Base-by-base conservation (phyloP, 2,888 invertebrate species). In the Aphrophora alni region DNA sequence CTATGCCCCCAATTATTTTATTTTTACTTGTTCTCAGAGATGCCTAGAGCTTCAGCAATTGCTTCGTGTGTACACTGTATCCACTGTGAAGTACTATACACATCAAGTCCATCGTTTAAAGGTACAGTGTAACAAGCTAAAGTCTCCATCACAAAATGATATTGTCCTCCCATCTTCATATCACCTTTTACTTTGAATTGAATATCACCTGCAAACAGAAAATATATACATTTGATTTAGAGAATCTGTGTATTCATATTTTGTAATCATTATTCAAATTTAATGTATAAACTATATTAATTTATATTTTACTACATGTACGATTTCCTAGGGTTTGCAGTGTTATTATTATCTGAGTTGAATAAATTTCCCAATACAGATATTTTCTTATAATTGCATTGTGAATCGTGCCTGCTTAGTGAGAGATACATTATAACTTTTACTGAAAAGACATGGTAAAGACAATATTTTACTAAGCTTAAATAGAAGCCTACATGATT, bases 91-190 rank as follows among this genome's bases (percentile, higher is more conserved):
- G 93, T 86, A 0, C 91, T 88, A 85, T 90, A 92, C 0, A 95
- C 90, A 82, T 94, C 92, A 84, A 94, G 87, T 0, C 93, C 93
- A 84, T 94, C 93, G 87, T 95, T 95, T 26, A 90, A 90, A 0
- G 94, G 95, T 25, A 91, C 87, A 14, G 90, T 92, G 0, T 94
- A 89, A 81, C 92, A 92, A 0, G 91, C 90, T 68, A 94, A 93
- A 0, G 93, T 91, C 85, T 95, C 95, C 93, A 95, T 93, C 10
- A 92, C 91, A 85, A 91, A 94, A 87, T 95, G 95, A 86, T 93
- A 94, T 86, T 95, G 95, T 8, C 90, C 87, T 5, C 92, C 92
- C 82, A 91, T 84, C 75, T 90, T 89, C 81, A 91, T 87, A 12
- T 72, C 68, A 8, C 84, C 84, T 26, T 80, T 80, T 27, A 84